Base-by-base conservation (phyloP, 1,140 invertebrate species). In the Zaprionus nigranus region DNA sequence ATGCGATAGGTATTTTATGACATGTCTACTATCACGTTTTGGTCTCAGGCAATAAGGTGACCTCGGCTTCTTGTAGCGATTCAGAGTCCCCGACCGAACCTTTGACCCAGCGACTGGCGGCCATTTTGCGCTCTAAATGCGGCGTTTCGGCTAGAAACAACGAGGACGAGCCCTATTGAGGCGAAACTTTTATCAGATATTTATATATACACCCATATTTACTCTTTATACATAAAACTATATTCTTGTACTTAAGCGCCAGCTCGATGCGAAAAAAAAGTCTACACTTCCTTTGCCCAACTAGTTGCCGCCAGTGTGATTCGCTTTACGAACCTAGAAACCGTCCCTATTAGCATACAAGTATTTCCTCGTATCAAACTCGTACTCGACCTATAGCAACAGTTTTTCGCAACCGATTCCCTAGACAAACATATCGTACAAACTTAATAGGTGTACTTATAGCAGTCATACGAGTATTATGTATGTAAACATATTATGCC, bases 61-160 rank as follows among this genome's bases (percentile, higher is more conserved):
- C 82, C 5, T 92, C 92, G 43, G 79, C 92, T 11, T 92, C 92
- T 22, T 92, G 94, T 81, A 95, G 94, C 38, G 94, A 95, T 63
- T 95, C 94, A 15, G 94, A 95, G 73, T 95, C 94, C 1, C 94
- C 94, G 15, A 95, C 94, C 51, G 94, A 95, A 79, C 94, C 94
- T 12, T 91, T 94, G 30, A 95, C 93, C 40, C 94, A 94, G 77
- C 93, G 93, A 65, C 81, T 93, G 43, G 93, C 93, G 15, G 93
- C 93, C 38, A 93, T 94, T 79, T 79, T 94, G 28, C 90, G 93
- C 38, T 93, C 93, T 38, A 93, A 93, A 61, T 92, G 91, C 73
- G 91, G 91, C 9, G 91, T 92, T 1, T 81, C 84, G 11, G 28
- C 63, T 43, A 46, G 40, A 46, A 83, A 72, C 53, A 79, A 66